These are phyloP conservation scores for Drosophila pectinifera DNA, from an alignment of 1,140 invertebrate genomes.

Conservation along the genomic window DNA sequence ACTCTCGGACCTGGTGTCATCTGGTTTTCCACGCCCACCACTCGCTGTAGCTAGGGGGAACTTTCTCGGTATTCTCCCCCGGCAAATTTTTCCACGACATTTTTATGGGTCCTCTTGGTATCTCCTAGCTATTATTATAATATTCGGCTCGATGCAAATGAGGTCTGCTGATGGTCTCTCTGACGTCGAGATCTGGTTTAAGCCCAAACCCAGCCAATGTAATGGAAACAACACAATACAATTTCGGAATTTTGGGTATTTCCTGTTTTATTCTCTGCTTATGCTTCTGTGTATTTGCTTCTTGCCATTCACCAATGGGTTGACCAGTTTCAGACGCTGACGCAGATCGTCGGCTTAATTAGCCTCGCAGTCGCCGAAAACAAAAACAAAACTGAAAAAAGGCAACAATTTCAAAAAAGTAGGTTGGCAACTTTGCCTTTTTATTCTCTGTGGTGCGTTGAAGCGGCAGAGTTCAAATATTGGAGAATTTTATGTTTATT, in stretches of 20 bases:
- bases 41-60: neutral
- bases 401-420: slow-evolving; percentile 30
- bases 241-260: slow-evolving; percentile 40
- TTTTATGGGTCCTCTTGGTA: slow-evolving; percentile 24
- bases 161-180: neutral
- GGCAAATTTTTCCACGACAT: slow-evolving; percentile 35
- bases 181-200: slow-evolving; percentile 32
- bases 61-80: slow-evolving; percentile 25
- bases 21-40: slow-evolving; percentile 35
- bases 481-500: slow-evolving; percentile 44
- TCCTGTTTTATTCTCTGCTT: slow-evolving; percentile 29
- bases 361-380: slow-evolving; percentile 39
- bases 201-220: slow-evolving; percentile 16
- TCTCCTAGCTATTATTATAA: slow-evolving; percentile 14
- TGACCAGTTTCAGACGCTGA: slow-evolving; percentile 54
- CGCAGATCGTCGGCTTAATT: slow-evolving; percentile 55
- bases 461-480: slow-evolving; percentile 46
- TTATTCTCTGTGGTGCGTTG: neutral
- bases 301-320: slow-evolving; percentile 47
- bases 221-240: slow-evolving; percentile 39
- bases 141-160: slow-evolving; percentile 26
- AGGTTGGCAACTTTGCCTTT: slow-evolving; percentile 40
- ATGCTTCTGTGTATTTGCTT: neutral
- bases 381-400: slow-evolving; percentile 7
- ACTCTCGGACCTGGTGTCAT: slow-evolving; percentile 7